phyloP scores from a whole-genome alignment of 2,113 vertebrate species.

The Mormyrus iriodes region DNA sequence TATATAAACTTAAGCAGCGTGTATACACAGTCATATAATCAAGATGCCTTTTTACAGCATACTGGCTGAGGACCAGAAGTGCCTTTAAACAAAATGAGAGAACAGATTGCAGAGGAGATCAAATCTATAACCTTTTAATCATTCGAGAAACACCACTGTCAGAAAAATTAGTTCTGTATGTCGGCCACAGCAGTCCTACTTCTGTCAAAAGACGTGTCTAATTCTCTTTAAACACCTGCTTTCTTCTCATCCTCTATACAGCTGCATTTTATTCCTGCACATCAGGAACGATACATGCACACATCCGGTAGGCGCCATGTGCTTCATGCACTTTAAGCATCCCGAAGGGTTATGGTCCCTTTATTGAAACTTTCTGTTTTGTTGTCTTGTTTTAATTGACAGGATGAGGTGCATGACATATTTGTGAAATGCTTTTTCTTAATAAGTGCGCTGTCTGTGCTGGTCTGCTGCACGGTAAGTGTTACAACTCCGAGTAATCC shows the following conservation, averaged over 20 bases:
- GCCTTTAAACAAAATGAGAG: background rate
- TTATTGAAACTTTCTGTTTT: background rate
- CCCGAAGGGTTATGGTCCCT: background rate
- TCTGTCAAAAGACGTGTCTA: background rate
- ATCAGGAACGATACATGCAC: conserved; percentile 40
- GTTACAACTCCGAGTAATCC: background rate
- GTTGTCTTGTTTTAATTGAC: conserved; percentile 18
- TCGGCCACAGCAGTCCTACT: background rate
- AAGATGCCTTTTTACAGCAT: background rate
- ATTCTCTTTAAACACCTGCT: background rate
- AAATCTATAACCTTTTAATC: background rate
- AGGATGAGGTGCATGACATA: conserved; percentile 39
- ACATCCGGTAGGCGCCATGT: conserved; percentile 39
- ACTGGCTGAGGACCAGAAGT: background rate
- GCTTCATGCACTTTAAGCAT: background rate
- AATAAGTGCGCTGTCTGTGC: conserved; percentile 49
- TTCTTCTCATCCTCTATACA: conserved; percentile 20
- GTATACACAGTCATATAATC: background rate
- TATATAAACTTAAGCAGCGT: background rate
- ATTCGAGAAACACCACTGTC: background rate
- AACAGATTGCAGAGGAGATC: background rate
- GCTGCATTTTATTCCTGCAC: conserved; percentile 61
- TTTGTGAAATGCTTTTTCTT: conserved; percentile 46
- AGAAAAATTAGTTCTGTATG: background rate
- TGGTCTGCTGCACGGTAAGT: conserved; percentile 60